A percentile compares a stretch with the other conserved stretches of the same genome.
Conservation (phyloP, 1,140 invertebrate genomes). For the Penaeus indicus region DNA sequence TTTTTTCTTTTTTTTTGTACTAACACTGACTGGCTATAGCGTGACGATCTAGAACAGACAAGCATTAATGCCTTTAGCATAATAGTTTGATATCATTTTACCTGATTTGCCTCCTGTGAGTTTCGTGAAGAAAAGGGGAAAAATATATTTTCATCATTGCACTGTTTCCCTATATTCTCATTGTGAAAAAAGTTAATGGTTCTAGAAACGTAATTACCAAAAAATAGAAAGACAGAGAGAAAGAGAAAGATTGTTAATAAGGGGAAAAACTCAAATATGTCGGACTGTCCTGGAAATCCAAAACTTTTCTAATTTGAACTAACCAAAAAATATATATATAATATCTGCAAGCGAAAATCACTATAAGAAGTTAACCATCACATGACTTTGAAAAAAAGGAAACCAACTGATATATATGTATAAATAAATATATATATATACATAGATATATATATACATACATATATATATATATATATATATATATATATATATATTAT, state of each 20-base stretch:
- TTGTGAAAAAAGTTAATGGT: background rate
- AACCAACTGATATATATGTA: too few species aligned
- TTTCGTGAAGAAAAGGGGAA: slow-evolving; percentile 41
- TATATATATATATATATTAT: too few species aligned
- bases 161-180: background rate
- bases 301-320: too few species aligned
- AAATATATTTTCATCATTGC: slow-evolving; percentile 47
- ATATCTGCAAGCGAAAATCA: too few species aligned
- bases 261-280: too few species aligned
- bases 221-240: background rate
- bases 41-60: slow-evolving; percentile 43
- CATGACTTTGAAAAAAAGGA: too few species aligned
- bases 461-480: too few species aligned
- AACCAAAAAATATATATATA: too few species aligned
- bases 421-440: too few species aligned
- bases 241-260: background rate
- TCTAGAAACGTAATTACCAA: background rate
- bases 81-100: slow-evolving; percentile 38
- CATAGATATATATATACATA: too few species aligned
- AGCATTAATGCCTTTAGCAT: slow-evolving; percentile 31
- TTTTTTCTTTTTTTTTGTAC: background rate
- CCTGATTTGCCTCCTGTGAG: slow-evolving; percentile 60
- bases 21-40: slow-evolving; percentile 47
- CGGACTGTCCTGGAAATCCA: too few species aligned
- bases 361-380: too few species aligned